Conservation (phyloP, 2,113 vertebrate genomes). For the Charina bottae region DNA sequence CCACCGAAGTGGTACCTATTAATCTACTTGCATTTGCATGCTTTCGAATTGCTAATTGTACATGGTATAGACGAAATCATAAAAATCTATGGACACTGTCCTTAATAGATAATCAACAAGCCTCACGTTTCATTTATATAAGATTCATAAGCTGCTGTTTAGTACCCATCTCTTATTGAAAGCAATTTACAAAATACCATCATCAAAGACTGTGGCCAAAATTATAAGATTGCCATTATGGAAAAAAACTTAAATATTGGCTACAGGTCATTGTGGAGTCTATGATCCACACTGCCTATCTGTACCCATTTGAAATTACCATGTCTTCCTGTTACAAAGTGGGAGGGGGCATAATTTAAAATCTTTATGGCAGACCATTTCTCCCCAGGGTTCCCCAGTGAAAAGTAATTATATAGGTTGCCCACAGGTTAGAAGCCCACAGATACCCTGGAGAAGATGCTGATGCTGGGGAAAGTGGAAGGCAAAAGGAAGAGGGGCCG, state of each 20-base stretch:
- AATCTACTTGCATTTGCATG: too few species aligned
- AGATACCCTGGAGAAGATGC: too few species aligned
- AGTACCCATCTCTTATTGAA: not conserved
- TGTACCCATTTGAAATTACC: not conserved
- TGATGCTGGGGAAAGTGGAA: too few species aligned
- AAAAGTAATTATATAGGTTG: not conserved
- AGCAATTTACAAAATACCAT: not conserved
- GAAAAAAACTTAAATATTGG: not conserved
- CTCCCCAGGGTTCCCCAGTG: not conserved
- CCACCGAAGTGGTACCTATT: too few species aligned
- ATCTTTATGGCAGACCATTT: not conserved
- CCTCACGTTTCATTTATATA: not conserved
- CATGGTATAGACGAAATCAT: not conserved
- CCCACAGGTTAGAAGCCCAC: not conserved
- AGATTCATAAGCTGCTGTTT: not conserved
- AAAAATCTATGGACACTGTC: not conserved
- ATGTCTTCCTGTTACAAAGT: not conserved
- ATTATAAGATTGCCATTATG: not conserved
- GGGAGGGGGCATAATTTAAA: not conserved
- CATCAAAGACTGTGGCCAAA: not conserved
- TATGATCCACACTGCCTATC: not conserved
- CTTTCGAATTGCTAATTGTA: too few species aligned
- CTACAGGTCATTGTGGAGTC: not conserved
- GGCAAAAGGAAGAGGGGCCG: too few species aligned
- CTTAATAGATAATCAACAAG: not conserved